phyloP scores from a whole-genome alignment of 2,888 invertebrate genomes.

The Oxyteleia sp. region DNA sequence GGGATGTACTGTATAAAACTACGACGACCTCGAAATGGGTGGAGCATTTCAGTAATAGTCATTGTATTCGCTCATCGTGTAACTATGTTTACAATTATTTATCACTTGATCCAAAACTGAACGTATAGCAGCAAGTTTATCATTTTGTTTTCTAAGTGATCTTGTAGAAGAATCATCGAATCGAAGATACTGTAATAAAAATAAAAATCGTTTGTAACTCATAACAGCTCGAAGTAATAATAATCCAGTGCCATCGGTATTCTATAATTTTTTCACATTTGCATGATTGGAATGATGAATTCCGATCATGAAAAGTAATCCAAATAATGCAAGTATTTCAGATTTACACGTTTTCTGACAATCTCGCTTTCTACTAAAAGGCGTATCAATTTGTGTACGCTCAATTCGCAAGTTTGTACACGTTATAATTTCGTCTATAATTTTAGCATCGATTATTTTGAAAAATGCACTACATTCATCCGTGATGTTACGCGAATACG shows the following conservation, averaged over 20 bases:
- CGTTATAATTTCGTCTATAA: constrained; percentile 40
- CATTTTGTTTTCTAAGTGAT: constrained; percentile 24
- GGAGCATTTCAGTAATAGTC: constrained; percentile 19
- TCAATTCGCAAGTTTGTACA: constrained; percentile 72
- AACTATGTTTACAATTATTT: constrained; percentile 15
- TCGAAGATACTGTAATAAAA: constrained; percentile 48
- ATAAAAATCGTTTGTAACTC: constrained; percentile 66
- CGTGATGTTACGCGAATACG: constrained; percentile 8
- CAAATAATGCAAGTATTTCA: constrained; percentile 71
- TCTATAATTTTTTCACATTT: constrained; percentile 58
- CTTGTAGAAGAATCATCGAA: constrained; percentile 51
- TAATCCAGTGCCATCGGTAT: constrained; percentile 54
- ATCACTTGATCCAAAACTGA: constrained; percentile 26
- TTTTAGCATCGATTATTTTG: constrained; percentile 33
- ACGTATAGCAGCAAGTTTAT: constrained; percentile 58
- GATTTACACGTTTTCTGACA: constrained; percentile 60
- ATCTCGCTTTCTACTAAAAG: constrained; percentile 56
- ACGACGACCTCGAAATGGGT: constrained; percentile 30
- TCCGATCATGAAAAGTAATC: constrained; percentile 51
- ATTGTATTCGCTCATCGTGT: constrained; percentile 22
- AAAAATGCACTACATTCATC: constrained; percentile 34
- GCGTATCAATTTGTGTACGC: constrained; percentile 24
- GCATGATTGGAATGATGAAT: constrained; percentile 47
- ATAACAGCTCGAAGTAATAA: constrained; percentile 40
- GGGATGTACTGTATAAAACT: constrained; percentile 22